These are phyloP conservation scores for Saturnia japonica DNA, from an alignment of 2,888 invertebrate species.

Conservation along the genomic window DNA sequence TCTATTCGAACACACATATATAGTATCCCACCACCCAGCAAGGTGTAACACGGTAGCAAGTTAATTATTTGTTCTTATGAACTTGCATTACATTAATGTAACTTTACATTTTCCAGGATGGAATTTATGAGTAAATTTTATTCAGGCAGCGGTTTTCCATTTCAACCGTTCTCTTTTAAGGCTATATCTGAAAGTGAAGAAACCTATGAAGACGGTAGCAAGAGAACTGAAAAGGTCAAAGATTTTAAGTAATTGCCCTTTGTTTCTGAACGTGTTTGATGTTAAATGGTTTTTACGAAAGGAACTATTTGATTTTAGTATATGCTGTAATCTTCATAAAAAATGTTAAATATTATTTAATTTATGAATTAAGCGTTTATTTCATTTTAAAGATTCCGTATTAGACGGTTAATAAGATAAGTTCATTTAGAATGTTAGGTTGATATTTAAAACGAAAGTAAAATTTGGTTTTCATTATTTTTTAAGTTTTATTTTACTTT, in stretches of 20 bases:
- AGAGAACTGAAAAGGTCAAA: neutral
- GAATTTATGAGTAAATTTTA: conserved; percentile 98
- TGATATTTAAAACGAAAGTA: neutral
- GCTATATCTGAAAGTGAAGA: conserved; percentile 43
- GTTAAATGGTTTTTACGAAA: neutral
- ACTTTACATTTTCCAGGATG: conserved; percentile 82
- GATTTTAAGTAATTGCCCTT: neutral
- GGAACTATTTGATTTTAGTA: no score
- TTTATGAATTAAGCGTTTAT: no score
- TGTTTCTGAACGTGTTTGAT: neutral
- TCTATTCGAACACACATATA: no score
- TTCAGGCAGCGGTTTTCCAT: conserved; percentile 84
- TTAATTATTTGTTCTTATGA: neutral
- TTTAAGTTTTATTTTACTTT: neutral
- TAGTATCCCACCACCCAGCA: no score
- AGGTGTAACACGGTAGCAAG: neutral
- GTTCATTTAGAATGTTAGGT: neutral
- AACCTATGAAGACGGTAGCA: neutral
- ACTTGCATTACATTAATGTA: neutral
- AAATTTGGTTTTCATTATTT: neutral
- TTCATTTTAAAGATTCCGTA: neutral
- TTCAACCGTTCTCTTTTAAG: conserved; percentile 87
- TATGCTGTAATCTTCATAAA: no score
- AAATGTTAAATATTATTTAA: no score
- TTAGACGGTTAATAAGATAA: neutral